Evolutionary conservation across 2,888 invertebrate species (phyloP).

Genomic region (Cybosia mesomella): DNA sequence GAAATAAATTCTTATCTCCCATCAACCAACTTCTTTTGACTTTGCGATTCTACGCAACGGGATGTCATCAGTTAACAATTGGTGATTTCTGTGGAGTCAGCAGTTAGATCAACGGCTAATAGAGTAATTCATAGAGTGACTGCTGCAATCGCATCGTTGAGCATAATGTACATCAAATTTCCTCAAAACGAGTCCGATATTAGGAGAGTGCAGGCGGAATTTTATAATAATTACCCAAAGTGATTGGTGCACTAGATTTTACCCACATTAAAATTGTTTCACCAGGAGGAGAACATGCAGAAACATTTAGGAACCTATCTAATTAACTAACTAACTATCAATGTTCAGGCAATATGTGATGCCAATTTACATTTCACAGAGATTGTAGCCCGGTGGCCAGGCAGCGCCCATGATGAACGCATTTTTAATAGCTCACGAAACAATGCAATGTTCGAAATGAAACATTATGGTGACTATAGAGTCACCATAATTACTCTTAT

Average conservation of each 20-base stretch:
- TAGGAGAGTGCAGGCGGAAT: not conserved
- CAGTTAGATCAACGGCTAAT: not conserved
- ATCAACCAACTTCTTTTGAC: not conserved
- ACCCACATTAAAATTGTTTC: not conserved
- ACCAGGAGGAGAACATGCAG: not conserved
- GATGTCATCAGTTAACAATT: not conserved
- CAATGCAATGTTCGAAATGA: constrained; percentile 28
- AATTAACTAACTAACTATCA: too few relatives aligned
- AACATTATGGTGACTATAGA: constrained; percentile 28
- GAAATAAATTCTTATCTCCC: not conserved
- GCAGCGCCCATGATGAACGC: constrained; percentile 28
- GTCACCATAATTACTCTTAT: too few relatives aligned
- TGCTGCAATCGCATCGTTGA: not conserved
- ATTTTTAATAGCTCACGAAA: constrained; percentile 34
- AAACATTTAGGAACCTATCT: not conserved
- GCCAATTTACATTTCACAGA: not conserved
- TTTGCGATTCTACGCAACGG: not conserved
- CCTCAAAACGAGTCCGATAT: not conserved
- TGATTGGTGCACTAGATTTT: not conserved
- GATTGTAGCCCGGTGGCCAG: constrained; percentile 25
- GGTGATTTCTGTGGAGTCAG: not conserved
- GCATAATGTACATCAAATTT: not conserved
- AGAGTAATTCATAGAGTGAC: too few relatives aligned
- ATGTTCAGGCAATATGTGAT: too few relatives aligned
- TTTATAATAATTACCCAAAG: not conserved